Conservation (phyloP, 2,113 vertebrate genomes). For the Ascaphus truei region DNA sequence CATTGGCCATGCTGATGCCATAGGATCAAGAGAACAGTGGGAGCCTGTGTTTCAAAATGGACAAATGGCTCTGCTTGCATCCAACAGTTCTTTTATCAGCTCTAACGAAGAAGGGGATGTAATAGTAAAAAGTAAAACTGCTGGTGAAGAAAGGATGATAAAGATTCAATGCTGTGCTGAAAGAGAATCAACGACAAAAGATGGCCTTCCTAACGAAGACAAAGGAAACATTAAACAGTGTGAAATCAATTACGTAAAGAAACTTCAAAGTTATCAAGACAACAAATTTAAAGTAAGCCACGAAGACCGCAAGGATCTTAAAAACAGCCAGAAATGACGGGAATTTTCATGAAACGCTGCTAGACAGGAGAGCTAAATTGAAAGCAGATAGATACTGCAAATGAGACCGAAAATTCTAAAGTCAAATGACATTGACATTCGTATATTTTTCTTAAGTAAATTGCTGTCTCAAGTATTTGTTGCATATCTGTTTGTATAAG, state of each 20-base stretch:
- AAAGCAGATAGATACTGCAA: conserved; percentile 97
- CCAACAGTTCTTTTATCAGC: conserved; percentile 90
- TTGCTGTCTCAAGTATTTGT: too few species aligned
- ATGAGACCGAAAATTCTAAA: conserved; percentile 57
- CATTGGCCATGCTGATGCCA: conserved; percentile 87
- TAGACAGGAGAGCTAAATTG: conserved; percentile 91
- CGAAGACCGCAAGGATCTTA: conserved; percentile 71
- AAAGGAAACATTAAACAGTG: conserved; percentile 89
- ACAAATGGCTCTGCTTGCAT: conserved; percentile 86
- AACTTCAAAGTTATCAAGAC: conserved; percentile 97
- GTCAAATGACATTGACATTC: too few species aligned
- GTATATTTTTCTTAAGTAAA: too few species aligned
- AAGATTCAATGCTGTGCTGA: conserved; percentile 88
- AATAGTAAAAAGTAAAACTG: conserved; percentile 83
- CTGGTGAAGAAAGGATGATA: conserved; percentile 86
- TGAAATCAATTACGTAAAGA: conserved; percentile 93
- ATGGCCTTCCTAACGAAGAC: conserved; percentile 89
- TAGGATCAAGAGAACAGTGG: conserved; percentile 92
- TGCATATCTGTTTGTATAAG: too few species aligned
- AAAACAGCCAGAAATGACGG: conserved; percentile 85
- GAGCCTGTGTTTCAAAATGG: conserved; percentile 89
- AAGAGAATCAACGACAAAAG: conserved; percentile 77
- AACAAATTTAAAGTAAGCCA: conserved; percentile 87
- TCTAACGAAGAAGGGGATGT: conserved; percentile 92
- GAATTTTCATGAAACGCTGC: conserved; percentile 85